phyloP scores from a whole-genome alignment of 2,113 vertebrate genomes.

The Mungos mungo region DNA sequence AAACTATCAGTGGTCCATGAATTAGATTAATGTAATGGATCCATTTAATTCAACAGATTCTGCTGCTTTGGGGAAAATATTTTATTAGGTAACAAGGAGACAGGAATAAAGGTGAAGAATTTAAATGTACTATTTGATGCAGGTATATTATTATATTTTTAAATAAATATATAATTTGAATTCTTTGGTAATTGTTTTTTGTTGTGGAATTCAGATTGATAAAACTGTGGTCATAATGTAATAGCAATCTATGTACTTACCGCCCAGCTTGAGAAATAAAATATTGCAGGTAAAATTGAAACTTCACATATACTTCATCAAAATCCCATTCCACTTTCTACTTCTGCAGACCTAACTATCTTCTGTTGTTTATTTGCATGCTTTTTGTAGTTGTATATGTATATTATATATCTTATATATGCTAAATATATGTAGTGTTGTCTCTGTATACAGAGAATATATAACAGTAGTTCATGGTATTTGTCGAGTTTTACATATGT shows the following conservation, averaged over 20 bases:
- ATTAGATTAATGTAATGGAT: not conserved
- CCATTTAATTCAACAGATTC: conserved; percentile 16
- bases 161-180: conserved; percentile 16
- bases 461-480: not conserved
- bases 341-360: not conserved
- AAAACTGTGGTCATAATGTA: not conserved
- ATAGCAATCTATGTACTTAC: not conserved
- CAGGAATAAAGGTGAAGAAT: not conserved
- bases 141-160: not conserved
- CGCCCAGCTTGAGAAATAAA: not conserved
- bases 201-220: not conserved
- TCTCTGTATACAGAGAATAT: not conserved
- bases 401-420: not conserved
- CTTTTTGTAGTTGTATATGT: not conserved
- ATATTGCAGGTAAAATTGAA: not conserved
- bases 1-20: not conserved
- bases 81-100: not conserved
- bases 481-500: not conserved
- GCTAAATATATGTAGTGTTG: no score
- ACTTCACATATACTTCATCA: not conserved
- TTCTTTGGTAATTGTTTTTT: not conserved
- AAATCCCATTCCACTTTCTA: not conserved
- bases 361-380: not conserved
- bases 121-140: not conserved
- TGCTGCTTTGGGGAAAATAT: not conserved